A percentile compares a stretch with the other conserved stretches of the same genome.
phyloP scores from a whole-genome alignment of 1,140 invertebrate genomes.

The Lycorma delicatula region DNA sequence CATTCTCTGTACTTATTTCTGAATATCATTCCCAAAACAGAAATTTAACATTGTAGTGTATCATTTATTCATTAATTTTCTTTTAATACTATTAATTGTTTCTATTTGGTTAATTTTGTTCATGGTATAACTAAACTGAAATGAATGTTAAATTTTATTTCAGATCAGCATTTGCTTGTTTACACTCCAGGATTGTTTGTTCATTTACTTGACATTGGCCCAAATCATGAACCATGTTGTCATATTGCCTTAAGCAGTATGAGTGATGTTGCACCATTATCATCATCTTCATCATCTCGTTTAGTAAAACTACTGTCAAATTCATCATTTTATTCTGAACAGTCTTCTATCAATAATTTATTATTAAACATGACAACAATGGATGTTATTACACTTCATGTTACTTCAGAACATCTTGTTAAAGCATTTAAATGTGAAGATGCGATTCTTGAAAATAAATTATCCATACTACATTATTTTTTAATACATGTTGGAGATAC shows the following conservation, averaged over 20 bases:
- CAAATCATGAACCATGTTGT: conserved; percentile 68
- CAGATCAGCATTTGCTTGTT: conserved; percentile 66
- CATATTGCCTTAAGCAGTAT: conserved; percentile 48
- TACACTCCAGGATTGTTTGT: conserved; percentile 68
- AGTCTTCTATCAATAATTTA: conserved; percentile 29
- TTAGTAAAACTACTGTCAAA: conserved; percentile 25
- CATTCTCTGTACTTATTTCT: too few species aligned
- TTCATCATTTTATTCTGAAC: background rate
- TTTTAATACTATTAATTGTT: too few species aligned
- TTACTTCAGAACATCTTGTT: conserved; percentile 52
- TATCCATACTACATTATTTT: conserved; percentile 71
- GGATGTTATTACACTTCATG: conserved; percentile 54
- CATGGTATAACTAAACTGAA: too few species aligned
- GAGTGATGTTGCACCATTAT: background rate
- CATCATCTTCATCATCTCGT: conserved; percentile 54
- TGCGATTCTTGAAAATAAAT: conserved; percentile 38
- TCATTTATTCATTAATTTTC: too few species aligned
- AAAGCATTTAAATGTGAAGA: conserved; percentile 49
- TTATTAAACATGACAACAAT: conserved; percentile 58
- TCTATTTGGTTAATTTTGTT: too few species aligned
- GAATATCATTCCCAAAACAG: too few species aligned
- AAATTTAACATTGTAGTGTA: too few species aligned
- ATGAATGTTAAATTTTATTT: conserved; percentile 23
- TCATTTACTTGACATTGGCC: conserved; percentile 68
- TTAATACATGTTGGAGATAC: conserved; percentile 61